A percentile compares a stretch with the other conserved stretches of the same genome.
Conservation (phyloP, 2,797 vertebrate genomes). For the Sphenopsis melanotis region DNA sequence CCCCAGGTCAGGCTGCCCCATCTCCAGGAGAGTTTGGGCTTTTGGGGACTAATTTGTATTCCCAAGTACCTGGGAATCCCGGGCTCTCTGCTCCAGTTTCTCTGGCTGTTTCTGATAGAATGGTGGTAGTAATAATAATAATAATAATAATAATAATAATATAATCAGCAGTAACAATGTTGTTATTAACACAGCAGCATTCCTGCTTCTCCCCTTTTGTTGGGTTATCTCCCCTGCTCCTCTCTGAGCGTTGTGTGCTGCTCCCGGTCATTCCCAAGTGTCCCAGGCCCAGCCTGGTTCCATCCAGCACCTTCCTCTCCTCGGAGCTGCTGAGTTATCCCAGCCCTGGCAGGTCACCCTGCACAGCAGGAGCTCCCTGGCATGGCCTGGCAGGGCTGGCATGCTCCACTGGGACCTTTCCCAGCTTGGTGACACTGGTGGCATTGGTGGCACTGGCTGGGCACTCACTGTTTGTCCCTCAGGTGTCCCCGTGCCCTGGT, state of each 20-base stretch:
- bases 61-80: fast-evolving
- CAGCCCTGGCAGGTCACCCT: neutral
- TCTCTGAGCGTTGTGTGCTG: neutral
- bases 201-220: neutral
- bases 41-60: fast-evolving
- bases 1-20: neutral
- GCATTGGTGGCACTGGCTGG: neutral
- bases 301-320: fast-evolving
- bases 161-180: fast-evolving
- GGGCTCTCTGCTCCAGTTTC: neutral
- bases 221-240: neutral
- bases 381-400: too few species aligned
- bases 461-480: neutral
- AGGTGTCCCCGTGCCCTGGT: neutral
- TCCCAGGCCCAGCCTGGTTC: neutral
- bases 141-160: neutral
- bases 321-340: neutral
- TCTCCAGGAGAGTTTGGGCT: too few species aligned
- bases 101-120: neutral
- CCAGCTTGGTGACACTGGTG: neutral
- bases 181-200: neutral
- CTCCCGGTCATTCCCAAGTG: neutral
- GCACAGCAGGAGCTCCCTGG: too few species aligned
- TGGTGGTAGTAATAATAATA: fast-evolving
- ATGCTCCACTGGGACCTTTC: too few species aligned